Conservation (phyloP, 2,888 invertebrate species). For the Nasonovia ribisnigri region DNA sequence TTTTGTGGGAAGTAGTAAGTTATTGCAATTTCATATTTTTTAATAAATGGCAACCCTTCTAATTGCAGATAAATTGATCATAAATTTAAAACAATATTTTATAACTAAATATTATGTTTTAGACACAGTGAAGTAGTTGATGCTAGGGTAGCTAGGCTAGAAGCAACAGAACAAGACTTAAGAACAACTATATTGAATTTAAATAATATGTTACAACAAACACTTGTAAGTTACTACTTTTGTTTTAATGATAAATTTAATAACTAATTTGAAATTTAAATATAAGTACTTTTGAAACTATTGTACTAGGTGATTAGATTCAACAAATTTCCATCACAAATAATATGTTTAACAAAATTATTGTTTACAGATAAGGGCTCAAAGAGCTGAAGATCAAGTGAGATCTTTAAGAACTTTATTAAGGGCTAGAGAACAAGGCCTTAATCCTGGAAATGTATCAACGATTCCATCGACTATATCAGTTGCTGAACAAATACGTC, state of each 20-base stretch:
- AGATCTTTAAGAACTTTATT: constrained; percentile 44
- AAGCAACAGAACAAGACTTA: constrained; percentile 59
- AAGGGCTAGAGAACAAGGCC: constrained; percentile 38
- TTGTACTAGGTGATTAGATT: not conserved
- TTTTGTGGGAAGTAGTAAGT: not conserved
- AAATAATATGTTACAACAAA: constrained; percentile 62
- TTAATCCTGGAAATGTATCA: not conserved
- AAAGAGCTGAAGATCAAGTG: constrained; percentile 59
- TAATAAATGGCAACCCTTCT: not conserved
- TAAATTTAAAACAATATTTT: not conserved
- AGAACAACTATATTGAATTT: constrained; percentile 62
- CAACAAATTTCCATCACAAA: too few relatives aligned
- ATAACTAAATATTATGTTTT: not conserved
- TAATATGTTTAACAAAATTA: not conserved
- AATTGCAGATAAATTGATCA: not conserved
- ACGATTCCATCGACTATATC: constrained; percentile 31
- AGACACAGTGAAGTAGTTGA: constrained; percentile 57
- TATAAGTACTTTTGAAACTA: not conserved
- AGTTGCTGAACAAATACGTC: constrained; percentile 53
- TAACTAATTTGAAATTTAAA: not conserved
- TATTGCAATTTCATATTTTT: not conserved
- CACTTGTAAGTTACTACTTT: constrained; percentile 32
- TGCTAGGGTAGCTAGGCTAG: constrained; percentile 39
- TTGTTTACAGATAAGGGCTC: constrained; percentile 54
- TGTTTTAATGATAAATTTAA: not conserved